Conservation (phyloP, 2,113 vertebrate genomes). For the Perca schrenkii region DNA sequence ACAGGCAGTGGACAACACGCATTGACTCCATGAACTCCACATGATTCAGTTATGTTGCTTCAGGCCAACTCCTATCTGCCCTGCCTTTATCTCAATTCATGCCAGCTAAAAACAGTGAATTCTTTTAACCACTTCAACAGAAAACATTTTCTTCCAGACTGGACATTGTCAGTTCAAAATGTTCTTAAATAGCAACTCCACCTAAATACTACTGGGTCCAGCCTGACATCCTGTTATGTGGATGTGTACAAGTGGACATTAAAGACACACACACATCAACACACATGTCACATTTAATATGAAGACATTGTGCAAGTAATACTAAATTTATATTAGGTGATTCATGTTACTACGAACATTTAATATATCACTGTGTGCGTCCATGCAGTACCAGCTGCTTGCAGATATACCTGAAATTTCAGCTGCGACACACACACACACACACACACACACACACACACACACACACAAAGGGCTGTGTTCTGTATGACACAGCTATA, state of each 20-base stretch:
- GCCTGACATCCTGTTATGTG: too few species aligned
- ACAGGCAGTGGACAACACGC: not conserved
- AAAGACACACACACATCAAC: not conserved
- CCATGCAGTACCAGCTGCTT: not conserved
- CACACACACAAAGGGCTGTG: too few species aligned
- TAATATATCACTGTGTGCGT: not conserved
- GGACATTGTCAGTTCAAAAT: not conserved
- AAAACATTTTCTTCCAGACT: not conserved
- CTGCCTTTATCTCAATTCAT: too few species aligned
- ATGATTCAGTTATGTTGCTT: not conserved
- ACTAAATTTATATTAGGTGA: not conserved
- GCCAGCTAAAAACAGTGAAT: not conserved
- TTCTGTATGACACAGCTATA: not conserved
- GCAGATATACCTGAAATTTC: not conserved
- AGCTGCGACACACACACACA: too few species aligned
- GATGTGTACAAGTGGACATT: not conserved
- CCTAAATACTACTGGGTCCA: not conserved
- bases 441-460: too few species aligned
- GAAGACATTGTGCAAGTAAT: not conserved
- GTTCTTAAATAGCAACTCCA: not conserved
- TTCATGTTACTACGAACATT: not conserved
- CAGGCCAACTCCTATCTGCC: not conserved
- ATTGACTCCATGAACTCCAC: not conserved
- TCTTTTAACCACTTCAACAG: not conserved
- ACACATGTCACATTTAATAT: not conserved